Evolutionary conservation across 2,888 invertebrate species (phyloP).

Genomic region (Eupithecia pulchellata): DNA sequence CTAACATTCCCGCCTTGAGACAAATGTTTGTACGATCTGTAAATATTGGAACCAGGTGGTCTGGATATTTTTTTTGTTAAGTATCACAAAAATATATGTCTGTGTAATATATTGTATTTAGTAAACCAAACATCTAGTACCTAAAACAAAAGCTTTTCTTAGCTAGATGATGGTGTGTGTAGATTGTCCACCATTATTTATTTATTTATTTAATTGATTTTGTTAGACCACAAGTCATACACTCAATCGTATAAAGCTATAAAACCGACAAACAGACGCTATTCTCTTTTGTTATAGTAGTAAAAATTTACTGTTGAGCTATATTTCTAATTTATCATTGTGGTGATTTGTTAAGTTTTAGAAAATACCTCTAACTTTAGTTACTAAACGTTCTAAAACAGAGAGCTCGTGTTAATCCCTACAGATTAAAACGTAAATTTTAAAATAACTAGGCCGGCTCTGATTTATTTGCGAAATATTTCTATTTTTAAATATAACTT

Average conservation of each 20-base stretch:
- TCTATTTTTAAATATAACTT: conserved; percentile 32
- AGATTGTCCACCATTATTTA: no score
- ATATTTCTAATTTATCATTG: background rate
- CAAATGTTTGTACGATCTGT: no score
- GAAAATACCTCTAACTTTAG: background rate
- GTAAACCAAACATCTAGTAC: no score
- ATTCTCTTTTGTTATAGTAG: background rate
- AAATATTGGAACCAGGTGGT: no score
- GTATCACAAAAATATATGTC: no score
- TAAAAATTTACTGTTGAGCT: background rate
- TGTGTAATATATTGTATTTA: no score
- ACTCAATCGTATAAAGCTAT: background rate
- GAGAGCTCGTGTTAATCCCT: background rate
- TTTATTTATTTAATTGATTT: no score
- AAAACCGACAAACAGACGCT: background rate
- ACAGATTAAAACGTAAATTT: conserved; percentile 11
- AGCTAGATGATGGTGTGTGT: no score
- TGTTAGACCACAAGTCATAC: background rate
- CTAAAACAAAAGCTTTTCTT: no score
- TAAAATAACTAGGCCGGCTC: conserved; percentile 19
- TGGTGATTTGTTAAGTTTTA: background rate
- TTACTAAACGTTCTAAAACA: background rate
- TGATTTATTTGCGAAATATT: conserved; percentile 39
- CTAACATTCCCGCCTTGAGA: no score
- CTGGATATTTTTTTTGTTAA: no score